Evolutionary conservation across 2,888 invertebrate species (phyloP).

Genomic region (Pachydiplax longipennis): DNA sequence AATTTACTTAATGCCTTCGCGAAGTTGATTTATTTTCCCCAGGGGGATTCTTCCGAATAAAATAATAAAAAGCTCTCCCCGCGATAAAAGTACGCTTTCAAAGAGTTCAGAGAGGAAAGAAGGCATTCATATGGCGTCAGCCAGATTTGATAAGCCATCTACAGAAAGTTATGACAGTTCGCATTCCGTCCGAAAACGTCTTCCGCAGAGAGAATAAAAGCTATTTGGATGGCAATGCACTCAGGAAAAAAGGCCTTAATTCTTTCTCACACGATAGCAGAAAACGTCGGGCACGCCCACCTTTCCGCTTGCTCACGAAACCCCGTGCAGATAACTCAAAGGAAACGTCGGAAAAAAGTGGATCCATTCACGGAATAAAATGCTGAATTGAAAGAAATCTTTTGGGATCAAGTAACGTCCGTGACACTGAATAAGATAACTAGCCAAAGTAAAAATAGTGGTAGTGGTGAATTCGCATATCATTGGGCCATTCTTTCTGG

Average conservation of each 20-base stretch:
- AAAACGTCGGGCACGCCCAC: neutral
- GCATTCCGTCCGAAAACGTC: neutral
- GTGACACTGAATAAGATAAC: no score
- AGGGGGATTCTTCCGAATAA: neutral
- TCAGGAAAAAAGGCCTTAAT: neutral
- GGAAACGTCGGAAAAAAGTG: no score
- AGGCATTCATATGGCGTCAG: neutral
- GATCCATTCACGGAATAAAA: no score
- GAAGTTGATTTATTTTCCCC: neutral
- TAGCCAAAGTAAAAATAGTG: no score
- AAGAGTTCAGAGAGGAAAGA: neutral
- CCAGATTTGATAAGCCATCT: neutral
- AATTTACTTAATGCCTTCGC: neutral
- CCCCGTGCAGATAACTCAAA: no score
- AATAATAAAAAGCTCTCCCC: neutral
- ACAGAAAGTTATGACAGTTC: neutral
- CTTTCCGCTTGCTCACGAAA: neutral
- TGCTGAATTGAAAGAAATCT: no score
- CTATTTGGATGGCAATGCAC: neutral
- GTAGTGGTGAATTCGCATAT: no score
- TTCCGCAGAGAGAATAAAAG: neutral
- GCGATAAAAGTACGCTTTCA: neutral
- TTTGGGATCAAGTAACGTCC: no score
- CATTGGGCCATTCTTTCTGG: no score
- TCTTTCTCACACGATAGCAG: slow-evolving; percentile 21